Conservation (phyloP, 2,888 invertebrate species). For the Harpalus rubripes region DNA sequence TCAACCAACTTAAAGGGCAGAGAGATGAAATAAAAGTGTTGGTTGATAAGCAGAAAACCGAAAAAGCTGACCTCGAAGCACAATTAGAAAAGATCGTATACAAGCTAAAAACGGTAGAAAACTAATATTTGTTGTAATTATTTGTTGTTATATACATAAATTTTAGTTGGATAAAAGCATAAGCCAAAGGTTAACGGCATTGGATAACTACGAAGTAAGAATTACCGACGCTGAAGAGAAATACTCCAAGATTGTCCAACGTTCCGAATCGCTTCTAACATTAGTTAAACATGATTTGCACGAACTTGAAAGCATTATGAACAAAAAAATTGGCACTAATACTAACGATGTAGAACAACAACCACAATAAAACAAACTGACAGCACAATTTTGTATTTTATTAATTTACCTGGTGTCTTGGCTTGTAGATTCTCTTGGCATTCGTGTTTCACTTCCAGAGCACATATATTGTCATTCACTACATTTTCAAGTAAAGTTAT, state of each 20-base stretch:
- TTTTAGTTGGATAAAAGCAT: conserved; percentile 73
- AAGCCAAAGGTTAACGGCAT: conserved; percentile 72
- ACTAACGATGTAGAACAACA: background rate
- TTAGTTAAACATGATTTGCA: conserved; percentile 71
- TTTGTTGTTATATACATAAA: background rate
- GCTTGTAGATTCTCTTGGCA: conserved; percentile 10
- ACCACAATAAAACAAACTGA: conserved; percentile 3
- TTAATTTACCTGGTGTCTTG: conserved; percentile 12
- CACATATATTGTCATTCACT: conserved; percentile 28
- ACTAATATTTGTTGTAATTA: background rate
- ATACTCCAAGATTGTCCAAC: conserved; percentile 72
- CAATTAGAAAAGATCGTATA: conserved; percentile 74
- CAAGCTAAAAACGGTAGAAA: conserved; percentile 73
- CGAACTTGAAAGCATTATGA: conserved; percentile 73
- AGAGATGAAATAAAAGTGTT: conserved; percentile 72
- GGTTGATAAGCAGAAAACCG: conserved; percentile 73
- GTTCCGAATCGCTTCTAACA: conserved; percentile 71
- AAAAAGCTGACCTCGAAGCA: conserved; percentile 72
- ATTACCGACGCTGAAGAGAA: conserved; percentile 73
- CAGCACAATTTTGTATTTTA: background rate
- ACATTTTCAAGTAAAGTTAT: background rate
- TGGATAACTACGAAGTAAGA: conserved; percentile 73
- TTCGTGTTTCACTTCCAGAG: background rate
- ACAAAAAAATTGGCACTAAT: conserved; percentile 73
- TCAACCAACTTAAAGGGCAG: conserved; percentile 72